A percentile compares a stretch with the other conserved stretches of the same genome.
These are phyloP conservation scores for Prietella phreatophila DNA, from an alignment of 2,113 vertebrate species.

Conservation along the genomic window DNA sequence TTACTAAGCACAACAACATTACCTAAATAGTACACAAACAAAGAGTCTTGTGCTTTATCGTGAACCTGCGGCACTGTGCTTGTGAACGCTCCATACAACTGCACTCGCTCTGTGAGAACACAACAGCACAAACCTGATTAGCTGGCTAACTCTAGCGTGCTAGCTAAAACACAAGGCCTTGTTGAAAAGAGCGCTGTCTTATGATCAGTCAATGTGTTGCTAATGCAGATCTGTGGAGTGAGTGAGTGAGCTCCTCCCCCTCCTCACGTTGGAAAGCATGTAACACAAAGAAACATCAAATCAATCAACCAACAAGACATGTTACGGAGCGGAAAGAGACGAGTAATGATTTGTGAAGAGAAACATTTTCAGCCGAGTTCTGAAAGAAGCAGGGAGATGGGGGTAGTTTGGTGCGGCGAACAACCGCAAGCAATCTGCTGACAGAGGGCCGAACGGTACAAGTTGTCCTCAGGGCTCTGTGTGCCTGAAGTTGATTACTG, in stretches of 20 bases:
- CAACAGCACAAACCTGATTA: too few relatives aligned
- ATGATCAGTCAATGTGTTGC: not conserved
- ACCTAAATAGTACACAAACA: too few relatives aligned
- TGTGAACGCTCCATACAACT: too few relatives aligned
- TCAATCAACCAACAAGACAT: not conserved
- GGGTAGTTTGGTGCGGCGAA: not conserved
- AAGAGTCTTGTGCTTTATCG: too few relatives aligned
- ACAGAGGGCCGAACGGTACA: not conserved
- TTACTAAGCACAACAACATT: not conserved
- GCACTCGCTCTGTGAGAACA: too few relatives aligned
- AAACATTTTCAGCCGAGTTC: not conserved
- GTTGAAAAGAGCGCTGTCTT: not conserved
- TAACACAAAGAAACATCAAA: not conserved
- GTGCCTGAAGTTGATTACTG: not conserved
- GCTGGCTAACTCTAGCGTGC: too few relatives aligned
- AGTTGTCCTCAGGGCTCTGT: not conserved
- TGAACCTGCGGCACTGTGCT: too few relatives aligned
- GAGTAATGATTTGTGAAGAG: not conserved
- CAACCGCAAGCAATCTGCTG: not conserved
- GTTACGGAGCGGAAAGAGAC: not conserved
- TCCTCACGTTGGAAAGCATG: not conserved
- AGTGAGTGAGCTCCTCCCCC: not conserved
- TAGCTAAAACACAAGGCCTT: not conserved
- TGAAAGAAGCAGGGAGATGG: not conserved
- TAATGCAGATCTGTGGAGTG: not conserved